Base-by-base conservation (phyloP, 2,113 vertebrate species). In the Cyprinodon variegatus region DNA sequence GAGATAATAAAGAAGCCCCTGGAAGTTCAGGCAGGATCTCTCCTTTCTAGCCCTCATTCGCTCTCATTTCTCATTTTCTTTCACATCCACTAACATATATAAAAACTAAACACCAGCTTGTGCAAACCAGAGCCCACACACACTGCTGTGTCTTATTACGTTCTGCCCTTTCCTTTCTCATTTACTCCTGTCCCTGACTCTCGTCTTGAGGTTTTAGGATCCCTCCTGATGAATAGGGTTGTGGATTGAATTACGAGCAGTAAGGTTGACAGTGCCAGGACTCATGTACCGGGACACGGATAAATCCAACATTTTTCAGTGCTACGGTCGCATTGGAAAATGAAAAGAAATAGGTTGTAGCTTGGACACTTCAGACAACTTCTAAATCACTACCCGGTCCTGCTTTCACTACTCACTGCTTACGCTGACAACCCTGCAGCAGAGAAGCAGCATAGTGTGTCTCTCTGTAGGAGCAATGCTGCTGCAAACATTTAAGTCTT, bases 181-280 rank as follows among this genome's bases (percentile, higher is more conserved):
- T 81, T 68, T 76, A 60, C 72, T 75, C 62, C 61, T 63, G 83
- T 90, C 68, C 48, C 77, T 74, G 78, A 70, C 75, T 63, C 76
- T 29, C 60, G 67, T 8, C 72, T 79, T 36, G n/a, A 48, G 50
- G 59, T 78, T 73, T 77, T 77, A 57, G 6, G 61, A 75, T 64
- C 43, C 73, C 74, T 65, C 62, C 61, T 83, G 81, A 88, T 79
- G 67, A 84, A 90, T 77, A n/a, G 71, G 66, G 61, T 68, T 22
- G 36, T 59, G 2, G 75, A 68, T 78, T 89, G 78, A 90, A 83
- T 89, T 88, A 85, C 11, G 43, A 81, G 80, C 11, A 6, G 61
- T 85, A 71, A 41, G 71, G 74, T 78, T 84, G 79, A 83, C 43
- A 64, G 85, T 57, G 72, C 72, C 15, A 2, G 61, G 43, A 11